phyloP scores from a whole-genome alignment of 2,888 invertebrate species.

The Palloptera scutellata region DNA sequence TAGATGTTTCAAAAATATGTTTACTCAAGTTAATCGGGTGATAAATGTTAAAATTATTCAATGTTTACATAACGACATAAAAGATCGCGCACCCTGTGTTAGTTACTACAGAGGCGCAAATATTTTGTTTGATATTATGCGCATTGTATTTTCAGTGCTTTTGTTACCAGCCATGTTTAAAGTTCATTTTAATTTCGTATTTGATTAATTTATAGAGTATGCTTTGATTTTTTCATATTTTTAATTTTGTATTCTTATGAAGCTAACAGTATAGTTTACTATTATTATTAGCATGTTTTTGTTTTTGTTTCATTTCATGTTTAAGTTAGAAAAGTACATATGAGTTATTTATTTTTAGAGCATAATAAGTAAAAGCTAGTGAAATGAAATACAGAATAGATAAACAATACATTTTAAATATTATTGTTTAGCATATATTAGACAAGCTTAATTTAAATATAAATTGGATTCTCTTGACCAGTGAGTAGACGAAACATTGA shows the following conservation, averaged over 20 bases:
- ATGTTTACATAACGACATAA: no score
- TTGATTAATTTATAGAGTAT: background rate
- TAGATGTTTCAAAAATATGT: no score
- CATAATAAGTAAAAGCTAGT: background rate
- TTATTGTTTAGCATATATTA: conserved; percentile 1
- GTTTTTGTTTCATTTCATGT: conserved; percentile 2
- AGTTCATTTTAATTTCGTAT: conserved; percentile 4
- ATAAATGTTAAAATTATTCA: no score
- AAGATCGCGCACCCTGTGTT: no score
- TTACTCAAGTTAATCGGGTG: no score
- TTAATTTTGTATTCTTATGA: conserved; percentile 18
- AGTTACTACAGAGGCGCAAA: no score
- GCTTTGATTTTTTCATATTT: background rate
- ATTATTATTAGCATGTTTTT: conserved; percentile 8
- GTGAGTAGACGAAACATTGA: conserved; percentile 99
- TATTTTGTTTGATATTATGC: no score
- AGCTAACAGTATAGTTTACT: conserved; percentile 20
- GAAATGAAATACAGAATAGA: conserved; percentile 9
- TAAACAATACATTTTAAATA: background rate
- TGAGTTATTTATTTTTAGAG: conserved; percentile 18
- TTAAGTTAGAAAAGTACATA: conserved; percentile 16
- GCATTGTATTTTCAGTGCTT: no score
- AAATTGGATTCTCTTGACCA: conserved; percentile 99
- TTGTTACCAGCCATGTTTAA: no score
- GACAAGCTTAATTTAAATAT: conserved; percentile 75